phyloP scores from a whole-genome alignment of 2,113 vertebrate genomes.

The Sturnus vulgaris region DNA sequence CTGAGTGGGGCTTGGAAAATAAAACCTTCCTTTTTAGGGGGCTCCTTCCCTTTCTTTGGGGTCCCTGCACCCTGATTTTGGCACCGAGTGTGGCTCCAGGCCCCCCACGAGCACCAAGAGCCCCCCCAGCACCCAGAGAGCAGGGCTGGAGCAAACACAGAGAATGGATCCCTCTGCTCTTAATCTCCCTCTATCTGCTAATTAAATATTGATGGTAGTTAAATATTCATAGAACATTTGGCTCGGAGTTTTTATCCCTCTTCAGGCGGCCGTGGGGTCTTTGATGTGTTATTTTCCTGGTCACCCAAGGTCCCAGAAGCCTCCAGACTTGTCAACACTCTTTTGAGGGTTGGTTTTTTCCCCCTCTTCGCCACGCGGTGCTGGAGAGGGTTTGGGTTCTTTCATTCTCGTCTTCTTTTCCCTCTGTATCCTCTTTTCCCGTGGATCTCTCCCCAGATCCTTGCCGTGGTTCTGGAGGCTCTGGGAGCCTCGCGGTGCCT shows the following conservation, averaged over 20 bases:
- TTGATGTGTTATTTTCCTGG: slow-evolving; percentile 53
- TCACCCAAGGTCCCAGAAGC: slow-evolving; percentile 15
- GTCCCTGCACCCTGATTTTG: rapidly evolving
- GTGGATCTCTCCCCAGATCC: background rate
- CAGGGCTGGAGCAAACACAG: rapidly evolving
- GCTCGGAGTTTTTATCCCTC: slow-evolving; percentile 34
- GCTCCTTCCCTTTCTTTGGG: background rate
- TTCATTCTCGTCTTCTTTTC: background rate
- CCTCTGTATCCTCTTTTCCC: background rate
- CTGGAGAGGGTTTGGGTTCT: background rate
- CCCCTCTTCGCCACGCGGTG: background rate
- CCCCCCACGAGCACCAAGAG: rapidly evolving
- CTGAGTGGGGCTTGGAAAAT: rapidly evolving
- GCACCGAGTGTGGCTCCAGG: rapidly evolving
- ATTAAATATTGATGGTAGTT: slow-evolving; percentile 65
- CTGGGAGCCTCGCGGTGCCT: background rate
- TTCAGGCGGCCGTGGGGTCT: slow-evolving; percentile 28
- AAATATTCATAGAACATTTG: slow-evolving; percentile 65
- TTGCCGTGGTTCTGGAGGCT: rapidly evolving
- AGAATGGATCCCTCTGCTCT: slow-evolving; percentile 4
- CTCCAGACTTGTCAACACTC: slow-evolving; percentile 1
- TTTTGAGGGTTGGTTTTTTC: background rate
- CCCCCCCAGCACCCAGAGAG: background rate
- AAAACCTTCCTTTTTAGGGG: background rate
- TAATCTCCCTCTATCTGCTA: slow-evolving; percentile 32